phyloP scores from a whole-genome alignment of 2,888 invertebrate genomes.

The Blastobasis lacticolella region DNA sequence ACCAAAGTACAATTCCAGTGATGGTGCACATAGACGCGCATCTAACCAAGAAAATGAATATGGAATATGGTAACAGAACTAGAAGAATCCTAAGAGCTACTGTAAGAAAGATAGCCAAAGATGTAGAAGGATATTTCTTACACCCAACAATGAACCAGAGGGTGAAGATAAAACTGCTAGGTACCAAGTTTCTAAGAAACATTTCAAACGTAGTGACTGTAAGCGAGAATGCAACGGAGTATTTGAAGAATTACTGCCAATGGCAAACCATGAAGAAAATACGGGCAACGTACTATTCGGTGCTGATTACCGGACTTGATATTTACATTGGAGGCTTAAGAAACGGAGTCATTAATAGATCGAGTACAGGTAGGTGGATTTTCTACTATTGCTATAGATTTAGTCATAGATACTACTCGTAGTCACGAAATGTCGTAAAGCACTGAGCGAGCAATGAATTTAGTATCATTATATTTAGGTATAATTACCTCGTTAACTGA shows the following conservation, averaged over 20 bases:
- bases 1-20: conserved; percentile 34
- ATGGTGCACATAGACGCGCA: conserved; percentile 50
- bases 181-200: conserved; percentile 41
- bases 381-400: too few relatives aligned
- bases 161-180: conserved; percentile 36
- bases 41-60: conserved; percentile 27
- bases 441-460: too few relatives aligned
- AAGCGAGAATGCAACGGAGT: conserved; percentile 42
- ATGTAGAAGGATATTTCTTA: conserved; percentile 34
- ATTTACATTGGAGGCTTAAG: conserved; percentile 29
- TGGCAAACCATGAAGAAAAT: conserved; percentile 48
- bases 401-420: too few relatives aligned
- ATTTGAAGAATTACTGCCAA: conserved; percentile 51
- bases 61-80: conserved; percentile 26
- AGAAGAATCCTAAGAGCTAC: conserved; percentile 33
- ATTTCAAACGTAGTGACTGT: conserved; percentile 24
- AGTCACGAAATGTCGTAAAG: too few relatives aligned
- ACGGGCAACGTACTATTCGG: conserved; percentile 41
- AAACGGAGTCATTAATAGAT: conserved; percentile 27
- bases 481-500: too few relatives aligned
- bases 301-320: conserved; percentile 51
- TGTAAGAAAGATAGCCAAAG: conserved; percentile 32
- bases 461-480: too few relatives aligned
- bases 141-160: conserved; percentile 40
- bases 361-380: conserved; percentile 38